Evolutionary conservation across 2,113 vertebrate genomes (phyloP).

Genomic region (Porphyrio hochstetteri): DNA sequence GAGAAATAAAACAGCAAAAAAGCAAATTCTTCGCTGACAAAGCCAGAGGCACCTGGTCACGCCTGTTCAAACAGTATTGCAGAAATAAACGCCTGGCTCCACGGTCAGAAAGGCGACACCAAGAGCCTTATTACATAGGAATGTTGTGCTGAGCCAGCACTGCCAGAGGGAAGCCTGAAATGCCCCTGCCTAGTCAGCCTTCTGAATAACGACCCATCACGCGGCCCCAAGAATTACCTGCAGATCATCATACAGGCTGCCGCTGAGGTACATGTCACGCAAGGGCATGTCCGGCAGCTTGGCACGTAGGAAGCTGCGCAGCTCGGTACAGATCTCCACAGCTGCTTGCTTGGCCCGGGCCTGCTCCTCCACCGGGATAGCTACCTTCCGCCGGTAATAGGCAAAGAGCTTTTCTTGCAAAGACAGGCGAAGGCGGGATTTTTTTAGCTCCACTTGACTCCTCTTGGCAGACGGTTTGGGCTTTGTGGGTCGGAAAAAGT

Average conservation of each 20-base stretch:
- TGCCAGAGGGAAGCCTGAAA: background rate
- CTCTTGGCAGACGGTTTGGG: conserved; percentile 75
- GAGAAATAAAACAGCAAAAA: background rate
- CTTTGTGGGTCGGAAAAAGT: conserved; percentile 66
- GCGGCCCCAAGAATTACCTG: conserved; percentile 77
- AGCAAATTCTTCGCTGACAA: background rate
- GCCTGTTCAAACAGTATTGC: background rate
- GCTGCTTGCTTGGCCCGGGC: conserved; percentile 89
- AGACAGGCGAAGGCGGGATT: conserved; percentile 89
- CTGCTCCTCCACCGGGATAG: conserved; percentile 89
- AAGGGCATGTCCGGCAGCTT: conserved; percentile 97
- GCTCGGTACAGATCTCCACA: conserved; percentile 93
- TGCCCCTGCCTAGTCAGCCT: background rate
- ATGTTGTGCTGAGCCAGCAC: background rate
- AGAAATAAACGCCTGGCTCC: background rate
- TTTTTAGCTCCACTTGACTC: conserved; percentile 85
- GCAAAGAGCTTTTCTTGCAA: conserved; percentile 91
- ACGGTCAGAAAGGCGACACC: background rate
- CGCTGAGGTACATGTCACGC: conserved; percentile 96
- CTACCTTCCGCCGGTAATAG: conserved; percentile 86
- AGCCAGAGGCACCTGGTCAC: background rate
- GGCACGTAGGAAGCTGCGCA: conserved; percentile 90
- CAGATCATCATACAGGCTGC: conserved; percentile 94
- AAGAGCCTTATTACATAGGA: background rate
- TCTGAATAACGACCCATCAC: background rate